These are phyloP conservation scores for Patella depressa DNA, from an alignment of 2,888 invertebrate genomes.

Conservation along the genomic window DNA sequence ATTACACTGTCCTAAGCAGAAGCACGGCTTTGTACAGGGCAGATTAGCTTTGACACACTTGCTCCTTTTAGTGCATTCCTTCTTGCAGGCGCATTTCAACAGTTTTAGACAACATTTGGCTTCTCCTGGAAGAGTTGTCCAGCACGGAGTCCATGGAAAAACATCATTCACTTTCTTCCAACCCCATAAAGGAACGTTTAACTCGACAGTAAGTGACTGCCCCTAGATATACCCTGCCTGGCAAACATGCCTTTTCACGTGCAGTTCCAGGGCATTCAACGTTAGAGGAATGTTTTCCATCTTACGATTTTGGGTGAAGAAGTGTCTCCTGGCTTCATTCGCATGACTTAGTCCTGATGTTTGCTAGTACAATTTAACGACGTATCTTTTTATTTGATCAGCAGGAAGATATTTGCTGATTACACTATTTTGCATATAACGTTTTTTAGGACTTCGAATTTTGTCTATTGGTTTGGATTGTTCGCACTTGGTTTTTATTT, in stretches of 20 bases:
- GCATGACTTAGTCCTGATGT: neutral
- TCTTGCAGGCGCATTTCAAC: constrained; percentile 10
- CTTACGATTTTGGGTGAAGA: constrained; percentile 13
- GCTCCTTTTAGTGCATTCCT: neutral
- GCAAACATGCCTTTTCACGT: constrained; percentile 11
- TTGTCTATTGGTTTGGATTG: no score
- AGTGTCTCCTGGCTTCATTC: constrained; percentile 14
- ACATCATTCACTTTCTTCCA: neutral
- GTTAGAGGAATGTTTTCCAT: constrained; percentile 16
- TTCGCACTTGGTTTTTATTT: no score
- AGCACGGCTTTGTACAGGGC: neutral
- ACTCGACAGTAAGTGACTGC: neutral
- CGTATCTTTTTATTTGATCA: constrained; percentile 12
- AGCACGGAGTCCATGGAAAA: constrained; percentile 9
- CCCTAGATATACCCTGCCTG: constrained; percentile 8
- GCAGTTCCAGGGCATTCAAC: constrained; percentile 11
- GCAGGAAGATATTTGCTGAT: neutral
- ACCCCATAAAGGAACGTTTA: constrained; percentile 7
- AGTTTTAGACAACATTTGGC: constrained; percentile 15
- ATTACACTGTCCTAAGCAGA: constrained; percentile 14
- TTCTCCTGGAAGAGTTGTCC: constrained; percentile 6
- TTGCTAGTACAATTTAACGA: constrained; percentile 1
- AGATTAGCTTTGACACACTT: constrained; percentile 15
- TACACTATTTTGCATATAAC: no score
- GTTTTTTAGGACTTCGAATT: no score